Percentiles rank a stretch among this genome's conserved stretches.
Conservation (phyloP, 2,797 vertebrate species). For the Pipistrellus pygmaeus region DNA sequence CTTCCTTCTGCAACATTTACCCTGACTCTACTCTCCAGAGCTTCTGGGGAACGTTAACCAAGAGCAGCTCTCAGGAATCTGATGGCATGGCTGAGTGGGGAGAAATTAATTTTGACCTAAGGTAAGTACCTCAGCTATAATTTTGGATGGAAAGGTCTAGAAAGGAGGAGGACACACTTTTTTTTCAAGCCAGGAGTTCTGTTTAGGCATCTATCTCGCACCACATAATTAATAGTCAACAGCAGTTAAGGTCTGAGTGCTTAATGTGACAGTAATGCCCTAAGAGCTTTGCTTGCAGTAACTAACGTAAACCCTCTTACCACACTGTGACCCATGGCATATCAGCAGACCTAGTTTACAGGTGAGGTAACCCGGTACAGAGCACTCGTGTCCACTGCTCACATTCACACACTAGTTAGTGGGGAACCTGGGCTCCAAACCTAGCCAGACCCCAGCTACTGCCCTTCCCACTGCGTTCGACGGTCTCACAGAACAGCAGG, state of each 20-base stretch:
- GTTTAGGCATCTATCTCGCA: background rate
- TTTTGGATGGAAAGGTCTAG: background rate
- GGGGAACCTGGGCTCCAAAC: background rate
- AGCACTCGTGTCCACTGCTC: background rate
- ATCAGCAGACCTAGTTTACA: fast-evolving
- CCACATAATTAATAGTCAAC: background rate
- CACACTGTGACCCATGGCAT: fast-evolving
- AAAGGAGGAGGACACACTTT: background rate
- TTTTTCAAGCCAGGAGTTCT: background rate
- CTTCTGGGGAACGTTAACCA: background rate
- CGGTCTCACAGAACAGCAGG: background rate
- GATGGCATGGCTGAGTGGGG: background rate
- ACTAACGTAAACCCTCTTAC: background rate
- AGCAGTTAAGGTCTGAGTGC: background rate
- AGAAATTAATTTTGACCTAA: background rate
- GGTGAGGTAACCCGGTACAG: too few relatives aligned
- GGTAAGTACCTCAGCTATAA: background rate
- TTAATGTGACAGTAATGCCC: background rate
- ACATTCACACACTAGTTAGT: background rate
- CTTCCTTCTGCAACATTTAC: background rate
- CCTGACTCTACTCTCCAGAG: background rate
- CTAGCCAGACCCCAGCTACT: background rate
- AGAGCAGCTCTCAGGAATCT: background rate
- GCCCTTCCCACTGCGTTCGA: background rate
- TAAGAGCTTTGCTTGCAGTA: background rate